Evolutionary conservation across 2,888 invertebrate species (phyloP).

Genomic region (Andrena marginata): DNA sequence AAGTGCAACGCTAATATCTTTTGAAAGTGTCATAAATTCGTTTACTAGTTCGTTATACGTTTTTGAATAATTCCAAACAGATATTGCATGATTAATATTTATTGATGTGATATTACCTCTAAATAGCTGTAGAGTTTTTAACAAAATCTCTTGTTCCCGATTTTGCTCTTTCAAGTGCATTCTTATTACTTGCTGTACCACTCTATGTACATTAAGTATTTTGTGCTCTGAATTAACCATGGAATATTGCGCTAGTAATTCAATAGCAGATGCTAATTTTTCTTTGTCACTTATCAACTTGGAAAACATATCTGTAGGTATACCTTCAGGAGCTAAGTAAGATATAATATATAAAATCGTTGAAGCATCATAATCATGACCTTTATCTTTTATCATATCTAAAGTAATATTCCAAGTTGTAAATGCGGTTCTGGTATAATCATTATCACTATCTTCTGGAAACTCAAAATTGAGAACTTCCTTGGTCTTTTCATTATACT

Average conservation of each 20-base stretch:
- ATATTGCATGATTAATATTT: conserved; percentile 2
- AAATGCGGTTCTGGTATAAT: conserved; percentile 2
- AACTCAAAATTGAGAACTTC: not conserved
- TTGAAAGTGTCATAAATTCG: not conserved
- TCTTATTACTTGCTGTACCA: conserved; percentile 8
- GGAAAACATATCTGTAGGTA: not conserved
- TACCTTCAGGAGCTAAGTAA: conserved; percentile 4
- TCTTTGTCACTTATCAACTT: not conserved
- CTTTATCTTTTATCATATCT: not conserved
- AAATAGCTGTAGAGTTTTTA: not conserved
- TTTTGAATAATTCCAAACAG: not conserved
- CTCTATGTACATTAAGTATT: not conserved
- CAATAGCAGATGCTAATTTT: not conserved
- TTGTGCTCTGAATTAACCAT: not conserved
- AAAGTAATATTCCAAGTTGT: conserved; percentile 10
- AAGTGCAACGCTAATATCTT: not conserved
- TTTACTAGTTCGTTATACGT: not conserved
- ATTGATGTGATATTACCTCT: not conserved
- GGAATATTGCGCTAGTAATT: conserved; percentile 4
- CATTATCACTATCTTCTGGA: not conserved
- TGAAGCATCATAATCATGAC: not conserved
- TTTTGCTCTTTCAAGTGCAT: not conserved
- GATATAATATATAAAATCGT: not conserved
- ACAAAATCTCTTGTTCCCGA: not conserved
- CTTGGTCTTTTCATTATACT: not conserved